A percentile compares a stretch with the other conserved stretches of the same genome.
Conservation (phyloP, 2,113 vertebrate genomes). For the Hyla sarda region DNA sequence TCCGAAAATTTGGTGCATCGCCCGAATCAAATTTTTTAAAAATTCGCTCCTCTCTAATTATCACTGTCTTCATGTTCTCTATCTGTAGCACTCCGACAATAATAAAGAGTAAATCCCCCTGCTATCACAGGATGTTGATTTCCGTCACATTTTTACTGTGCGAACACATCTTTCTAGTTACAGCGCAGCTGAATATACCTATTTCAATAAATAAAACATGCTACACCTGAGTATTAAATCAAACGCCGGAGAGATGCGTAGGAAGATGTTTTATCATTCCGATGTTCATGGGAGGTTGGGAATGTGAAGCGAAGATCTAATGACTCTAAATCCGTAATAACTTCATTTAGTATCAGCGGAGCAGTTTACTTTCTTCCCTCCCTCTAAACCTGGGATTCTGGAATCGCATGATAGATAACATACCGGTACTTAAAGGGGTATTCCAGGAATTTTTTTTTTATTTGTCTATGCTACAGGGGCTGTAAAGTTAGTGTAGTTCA, state of each 20-base stretch:
- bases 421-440: not conserved
- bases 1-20: too few species aligned
- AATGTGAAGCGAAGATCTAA: conserved; percentile 11
- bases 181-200: not conserved
- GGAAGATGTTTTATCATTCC: conserved; percentile 11
- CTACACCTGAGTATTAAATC: not conserved
- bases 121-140: too few species aligned
- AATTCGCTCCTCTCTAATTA: too few species aligned
- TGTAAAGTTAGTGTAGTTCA: too few species aligned
- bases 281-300: conserved; percentile 20
- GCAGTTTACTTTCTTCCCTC: too few species aligned
- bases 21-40: too few species aligned
- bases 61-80: too few species aligned
- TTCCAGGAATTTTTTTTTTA: too few species aligned
- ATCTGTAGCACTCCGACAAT: too few species aligned
- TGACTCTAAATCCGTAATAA: conserved; percentile 5
- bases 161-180: not conserved
- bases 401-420: not conserved
- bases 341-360: not conserved
- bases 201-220: not conserved
- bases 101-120: too few species aligned
- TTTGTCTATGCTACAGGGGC: too few species aligned
- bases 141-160: not conserved
- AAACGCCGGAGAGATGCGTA: conserved; percentile 10
- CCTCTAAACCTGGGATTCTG: not conserved